phyloP scores from a whole-genome alignment of 2,888 invertebrate species.

The Bibio marci region DNA sequence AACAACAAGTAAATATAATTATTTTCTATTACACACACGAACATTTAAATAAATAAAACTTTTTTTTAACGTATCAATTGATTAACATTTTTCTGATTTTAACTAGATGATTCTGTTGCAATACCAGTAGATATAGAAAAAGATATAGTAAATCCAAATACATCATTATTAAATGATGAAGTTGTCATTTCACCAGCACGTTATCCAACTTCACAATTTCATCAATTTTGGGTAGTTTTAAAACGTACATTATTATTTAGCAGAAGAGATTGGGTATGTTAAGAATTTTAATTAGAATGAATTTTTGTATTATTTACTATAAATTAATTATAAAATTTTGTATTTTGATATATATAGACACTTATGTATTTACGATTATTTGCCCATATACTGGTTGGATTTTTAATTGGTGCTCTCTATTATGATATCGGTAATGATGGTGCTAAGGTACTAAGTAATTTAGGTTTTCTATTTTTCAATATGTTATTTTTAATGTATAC shows the following conservation, averaged over 20 bases:
- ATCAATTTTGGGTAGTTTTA: constrained; percentile 77
- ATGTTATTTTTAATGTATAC: constrained; percentile 98
- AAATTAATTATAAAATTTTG: neutral
- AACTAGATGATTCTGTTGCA: constrained; percentile 32
- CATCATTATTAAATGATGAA: constrained; percentile 46
- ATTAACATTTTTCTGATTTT: too few species aligned
- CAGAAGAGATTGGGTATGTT: constrained; percentile 67
- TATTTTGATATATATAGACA: constrained; percentile 50
- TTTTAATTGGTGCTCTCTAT: constrained; percentile 87
- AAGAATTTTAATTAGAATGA: constrained; percentile 4
- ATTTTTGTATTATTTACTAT: neutral
- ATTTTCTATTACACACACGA: constrained; percentile 5
- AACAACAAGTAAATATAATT: constrained; percentile 22
- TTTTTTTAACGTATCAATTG: too few species aligned
- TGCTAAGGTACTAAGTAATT: constrained; percentile 86
- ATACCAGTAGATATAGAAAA: constrained; percentile 47
- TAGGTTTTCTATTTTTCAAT: constrained; percentile 94
- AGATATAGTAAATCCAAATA: constrained; percentile 44
- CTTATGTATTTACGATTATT: constrained; percentile 87
- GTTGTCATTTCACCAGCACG: constrained; percentile 45
- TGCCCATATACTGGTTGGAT: constrained; percentile 84
- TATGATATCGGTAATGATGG: constrained; percentile 94
- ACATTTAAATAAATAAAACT: neutral
- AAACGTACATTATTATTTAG: constrained; percentile 73
- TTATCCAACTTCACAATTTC: constrained; percentile 67